A percentile compares a stretch with the other conserved stretches of the same genome.
Conservation (phyloP, 2,888 invertebrate species). For the Noctua comes region DNA sequence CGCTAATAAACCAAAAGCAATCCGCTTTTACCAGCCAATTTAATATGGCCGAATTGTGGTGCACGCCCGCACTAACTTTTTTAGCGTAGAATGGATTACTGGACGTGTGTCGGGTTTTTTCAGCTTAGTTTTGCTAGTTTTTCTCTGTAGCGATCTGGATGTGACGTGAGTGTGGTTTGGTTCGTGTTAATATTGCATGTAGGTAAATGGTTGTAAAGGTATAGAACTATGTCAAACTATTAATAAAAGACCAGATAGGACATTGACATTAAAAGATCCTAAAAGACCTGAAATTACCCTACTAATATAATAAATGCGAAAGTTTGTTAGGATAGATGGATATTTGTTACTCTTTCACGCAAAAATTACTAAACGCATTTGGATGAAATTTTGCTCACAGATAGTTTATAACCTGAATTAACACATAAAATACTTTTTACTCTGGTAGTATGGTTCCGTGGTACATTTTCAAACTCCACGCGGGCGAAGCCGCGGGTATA, state of each 20-base stretch:
- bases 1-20: conserved; percentile 87
- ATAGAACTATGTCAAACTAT: not conserved
- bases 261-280: not conserved
- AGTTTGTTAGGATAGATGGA: no score
- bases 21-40: conserved; percentile 79
- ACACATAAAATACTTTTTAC: no score
- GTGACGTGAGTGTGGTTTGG: conserved; percentile 5
- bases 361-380: no score
- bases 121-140: conserved; percentile 40
- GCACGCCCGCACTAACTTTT: conserved; percentile 63
- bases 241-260: not conserved
- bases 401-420: no score
- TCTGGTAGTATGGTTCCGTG: no score
- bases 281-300: not conserved
- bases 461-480: no score
- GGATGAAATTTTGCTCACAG: no score
- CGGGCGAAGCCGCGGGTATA: no score
- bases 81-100: conserved; percentile 64
- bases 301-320: no score
- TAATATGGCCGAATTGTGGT: conserved; percentile 75
- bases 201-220: not conserved
- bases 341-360: no score
- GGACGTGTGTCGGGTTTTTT: conserved; percentile 52
- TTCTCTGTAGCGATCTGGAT: conserved; percentile 18
- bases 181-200: not conserved